These are phyloP conservation scores for Limenitis camilla DNA, from an alignment of 2,888 invertebrate genomes.

Conservation along the genomic window DNA sequence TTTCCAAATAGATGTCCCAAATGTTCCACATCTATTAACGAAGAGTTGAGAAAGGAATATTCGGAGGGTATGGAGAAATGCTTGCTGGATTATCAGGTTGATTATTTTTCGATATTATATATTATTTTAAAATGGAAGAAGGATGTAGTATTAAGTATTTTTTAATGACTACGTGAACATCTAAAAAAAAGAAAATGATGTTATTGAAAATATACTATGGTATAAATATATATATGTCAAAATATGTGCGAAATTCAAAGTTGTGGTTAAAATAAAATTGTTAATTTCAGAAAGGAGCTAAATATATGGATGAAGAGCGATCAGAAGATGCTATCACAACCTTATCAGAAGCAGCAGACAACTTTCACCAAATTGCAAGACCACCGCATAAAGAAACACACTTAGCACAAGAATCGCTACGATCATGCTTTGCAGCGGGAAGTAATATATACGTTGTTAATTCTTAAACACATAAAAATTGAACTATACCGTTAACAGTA, in stretches of 20 bases:
- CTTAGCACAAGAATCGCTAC: conserved; percentile 80
- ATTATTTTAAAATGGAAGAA: no score
- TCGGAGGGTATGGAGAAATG: conserved; percentile 45
- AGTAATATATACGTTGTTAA: conserved; percentile 63
- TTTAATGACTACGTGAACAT: no score
- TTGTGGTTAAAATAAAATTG: background rate
- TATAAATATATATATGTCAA: no score
- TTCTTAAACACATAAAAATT: conserved; percentile 9
- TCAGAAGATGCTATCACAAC: conserved; percentile 68
- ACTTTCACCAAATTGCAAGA: conserved; percentile 75
- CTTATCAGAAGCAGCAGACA: conserved; percentile 74
- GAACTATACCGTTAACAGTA: no score
- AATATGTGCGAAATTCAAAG: no score
- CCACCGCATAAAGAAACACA: conserved; percentile 81
- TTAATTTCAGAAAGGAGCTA: conserved; percentile 46
- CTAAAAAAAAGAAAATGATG: no score
- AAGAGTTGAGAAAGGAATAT: conserved; percentile 41
- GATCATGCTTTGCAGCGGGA: conserved; percentile 76
- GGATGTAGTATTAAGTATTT: no score
- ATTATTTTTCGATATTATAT: no score
- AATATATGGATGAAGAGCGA: conserved; percentile 70
- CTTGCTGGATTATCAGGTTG: conserved; percentile 48
- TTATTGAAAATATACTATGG: no score
- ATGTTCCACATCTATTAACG: conserved; percentile 43
- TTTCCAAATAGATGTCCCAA: conserved; percentile 43